Base-by-base conservation (phyloP, 2,113 vertebrate genomes). In the Bos javanicus region DNA sequence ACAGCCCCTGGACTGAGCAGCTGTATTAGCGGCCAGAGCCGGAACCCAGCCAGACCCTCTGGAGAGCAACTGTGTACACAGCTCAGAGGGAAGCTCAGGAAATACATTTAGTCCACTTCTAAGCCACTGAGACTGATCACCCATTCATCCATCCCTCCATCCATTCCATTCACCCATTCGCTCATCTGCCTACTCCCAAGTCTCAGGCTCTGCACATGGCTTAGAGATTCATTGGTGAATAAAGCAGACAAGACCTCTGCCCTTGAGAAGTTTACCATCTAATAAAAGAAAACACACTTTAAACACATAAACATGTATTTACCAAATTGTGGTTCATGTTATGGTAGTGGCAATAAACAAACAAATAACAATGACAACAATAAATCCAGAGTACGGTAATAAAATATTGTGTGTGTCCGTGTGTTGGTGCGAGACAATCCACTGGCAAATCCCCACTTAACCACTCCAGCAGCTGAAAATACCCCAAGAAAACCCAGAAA, bases 191-290 rank as follows among this genome's bases (percentile, higher is more conserved):
- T 60, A 19, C 14, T 93, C 56, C 80, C 78, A 36, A 43, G 19
- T 0, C 1, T 28, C 59, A 9, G 80, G 2, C 48, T 91, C 54
- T 21, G 7, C 25, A 33, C 46, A 46, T 2, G 0, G 48, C 50
- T 91, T 54, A n/a, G 33, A 78, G 54, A 46, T 28, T 76, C 84
- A 36, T 3, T 59, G 83, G 39, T 54, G 26, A 71, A 48, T 84
- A 33, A 81, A 81, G 52, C 25, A 28, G 59, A n/a, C 16, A 59
- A 60, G 26, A 48, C 4, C 2, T 7, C 85, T 39, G 17, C 60
- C 57, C 71, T 87, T 43, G 17, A 92, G 59, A 82, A 80, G 57
- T 52, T 96, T 92, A 88, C 6, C 57, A 9, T 92, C 39, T 43
- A 59, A 57, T 26, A 28, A 76, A 7, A 95, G 54, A 67, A 80